Base-by-base conservation (phyloP, 1,140 invertebrate genomes). In the Papilio xuthus region DNA sequence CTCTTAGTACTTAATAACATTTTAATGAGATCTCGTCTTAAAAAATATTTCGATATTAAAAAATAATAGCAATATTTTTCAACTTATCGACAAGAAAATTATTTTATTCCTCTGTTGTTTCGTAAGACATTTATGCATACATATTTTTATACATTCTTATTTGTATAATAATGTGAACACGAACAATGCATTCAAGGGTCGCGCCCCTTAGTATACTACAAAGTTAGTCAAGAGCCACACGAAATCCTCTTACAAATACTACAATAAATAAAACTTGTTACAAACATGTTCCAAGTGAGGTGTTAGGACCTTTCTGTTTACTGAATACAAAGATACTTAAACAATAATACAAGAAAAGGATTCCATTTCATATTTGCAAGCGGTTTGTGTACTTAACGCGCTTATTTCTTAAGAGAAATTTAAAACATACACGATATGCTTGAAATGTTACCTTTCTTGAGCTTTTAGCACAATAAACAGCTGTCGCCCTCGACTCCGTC, bases 181-280 rank as follows among this genome's bases (percentile, higher is more conserved):
- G 23, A 63, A 63, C 23, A 63, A 63, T 63, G 60, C 12, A 28
- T 28, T 60, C 15, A 63, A 63, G 60, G 23, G 20, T 60, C 20
- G 47, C 47, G 20, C 26, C 60, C 60, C 60, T 63, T 28, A 63
- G 10, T 4, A 10, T 28, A 63, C 60, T 63, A 13, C 23, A 63
- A 63, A 63, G 23, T 63, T 63, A 28, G 23, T 63, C 26, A 26
- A 63, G 60, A 13, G 23, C 3, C 60, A 3, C 60, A 26, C 26
- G 23, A 28, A 26, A 63, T 28, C 60, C 23, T 63, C 60, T 28
- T 63, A 28, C 60, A 63, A 63, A 26, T 63, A 26, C 56, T 26
- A 63, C 26, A 63, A 63, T 63, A 63, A 63, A 63, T 63, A 63
- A 28, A 63, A 63, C 60, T 63, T 28, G 12, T 28, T 10, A 63